Conservation (phyloP, 2,888 invertebrate species). For the Fragum sueziense region DNA sequence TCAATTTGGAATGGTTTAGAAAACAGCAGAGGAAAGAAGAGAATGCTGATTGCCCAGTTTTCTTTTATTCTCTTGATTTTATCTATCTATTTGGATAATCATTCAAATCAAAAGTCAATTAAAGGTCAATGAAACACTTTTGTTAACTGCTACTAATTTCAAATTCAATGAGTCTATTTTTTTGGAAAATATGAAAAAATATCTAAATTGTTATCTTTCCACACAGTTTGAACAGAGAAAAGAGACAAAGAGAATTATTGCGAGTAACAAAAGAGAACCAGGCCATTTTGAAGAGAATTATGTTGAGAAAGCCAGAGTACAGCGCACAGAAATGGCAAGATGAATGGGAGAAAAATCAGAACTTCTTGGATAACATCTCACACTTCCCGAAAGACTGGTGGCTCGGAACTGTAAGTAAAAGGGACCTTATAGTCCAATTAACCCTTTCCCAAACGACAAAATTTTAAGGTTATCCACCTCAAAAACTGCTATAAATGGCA, state of each 20-base stretch:
- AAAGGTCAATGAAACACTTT: background rate
- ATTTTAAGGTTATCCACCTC: too few relatives aligned
- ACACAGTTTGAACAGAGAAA: slow-evolving; percentile 81
- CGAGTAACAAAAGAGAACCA: slow-evolving; percentile 82
- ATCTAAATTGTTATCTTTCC: background rate
- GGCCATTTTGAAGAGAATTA: slow-evolving; percentile 80
- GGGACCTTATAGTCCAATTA: too few relatives aligned
- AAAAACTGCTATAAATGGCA: too few relatives aligned
- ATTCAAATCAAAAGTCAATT: background rate
- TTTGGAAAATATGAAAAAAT: background rate
- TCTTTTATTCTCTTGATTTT: background rate
- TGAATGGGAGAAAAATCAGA: slow-evolving; percentile 81
- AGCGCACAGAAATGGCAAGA: slow-evolving; percentile 76
- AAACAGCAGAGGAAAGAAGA: background rate
- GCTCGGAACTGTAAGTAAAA: slow-evolving; percentile 50
- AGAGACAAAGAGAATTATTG: slow-evolving; percentile 80
- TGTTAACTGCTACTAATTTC: background rate
- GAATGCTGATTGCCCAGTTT: background rate
- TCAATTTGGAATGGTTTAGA: background rate
- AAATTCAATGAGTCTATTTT: background rate
- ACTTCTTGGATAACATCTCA: slow-evolving; percentile 81
- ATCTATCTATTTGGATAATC: too few relatives aligned
- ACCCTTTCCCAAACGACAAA: too few relatives aligned
- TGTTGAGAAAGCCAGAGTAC: slow-evolving; percentile 79
- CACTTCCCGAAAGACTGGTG: slow-evolving; percentile 81